phyloP scores from a whole-genome alignment of 2,113 vertebrate species.

The Halcyon malimbica region DNA sequence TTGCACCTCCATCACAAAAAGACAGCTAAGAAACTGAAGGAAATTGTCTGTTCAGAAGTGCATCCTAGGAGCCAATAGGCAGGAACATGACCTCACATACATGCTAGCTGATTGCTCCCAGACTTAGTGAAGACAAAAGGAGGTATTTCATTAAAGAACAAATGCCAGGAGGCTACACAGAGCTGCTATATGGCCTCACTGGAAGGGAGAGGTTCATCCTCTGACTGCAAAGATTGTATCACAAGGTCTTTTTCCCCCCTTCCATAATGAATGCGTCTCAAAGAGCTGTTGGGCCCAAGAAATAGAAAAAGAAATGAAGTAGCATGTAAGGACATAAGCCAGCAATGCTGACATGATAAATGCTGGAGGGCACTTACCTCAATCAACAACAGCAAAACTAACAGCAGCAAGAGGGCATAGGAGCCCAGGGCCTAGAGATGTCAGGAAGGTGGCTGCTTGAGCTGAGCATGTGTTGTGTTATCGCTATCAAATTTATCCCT shows the following conservation, averaged over 20 bases:
- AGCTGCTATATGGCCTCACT: neutral
- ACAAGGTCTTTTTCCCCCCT: neutral
- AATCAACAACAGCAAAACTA: neutral
- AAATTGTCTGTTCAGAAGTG: constrained; percentile 6
- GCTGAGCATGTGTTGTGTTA: neutral
- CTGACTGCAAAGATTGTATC: neutral
- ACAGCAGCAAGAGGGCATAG: neutral
- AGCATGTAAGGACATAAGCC: neutral
- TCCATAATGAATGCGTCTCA: neutral
- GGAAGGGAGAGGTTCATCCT: neutral
- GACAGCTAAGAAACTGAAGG: neutral
- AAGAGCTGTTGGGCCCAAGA: neutral
- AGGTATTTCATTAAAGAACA: constrained; percentile 14
- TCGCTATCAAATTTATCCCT: neutral
- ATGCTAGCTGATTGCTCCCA: neutral
- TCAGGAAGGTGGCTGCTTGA: neutral
- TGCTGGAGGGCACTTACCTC: neutral
- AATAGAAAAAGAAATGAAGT: neutral
- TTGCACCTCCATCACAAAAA: neutral
- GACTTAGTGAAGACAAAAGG: neutral
- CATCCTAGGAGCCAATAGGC: neutral
- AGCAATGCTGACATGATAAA: neutral
- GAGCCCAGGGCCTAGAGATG: neutral
- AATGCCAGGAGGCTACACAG: neutral
- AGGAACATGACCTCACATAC: neutral